Evolutionary conservation across 2,113 vertebrate genomes (phyloP).

Genomic region (Paedocypris sp.): DNA sequence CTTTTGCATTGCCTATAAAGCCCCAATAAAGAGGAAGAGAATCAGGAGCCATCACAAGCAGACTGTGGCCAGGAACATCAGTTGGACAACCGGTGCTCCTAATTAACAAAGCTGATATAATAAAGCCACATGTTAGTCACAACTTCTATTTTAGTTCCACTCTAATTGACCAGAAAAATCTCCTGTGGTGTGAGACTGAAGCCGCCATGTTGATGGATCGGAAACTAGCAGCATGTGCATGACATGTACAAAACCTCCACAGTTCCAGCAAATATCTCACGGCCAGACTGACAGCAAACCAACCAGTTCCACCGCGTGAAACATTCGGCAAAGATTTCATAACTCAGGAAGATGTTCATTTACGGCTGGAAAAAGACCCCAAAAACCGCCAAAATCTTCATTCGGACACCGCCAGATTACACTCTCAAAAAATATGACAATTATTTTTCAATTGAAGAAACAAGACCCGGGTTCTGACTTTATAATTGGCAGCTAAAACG

Average conservation of each 20-base stretch:
- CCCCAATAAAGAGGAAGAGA: too few relatives aligned
- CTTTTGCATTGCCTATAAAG: too few relatives aligned
- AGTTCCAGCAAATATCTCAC: background rate
- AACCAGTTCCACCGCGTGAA: too few relatives aligned
- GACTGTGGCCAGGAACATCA: too few relatives aligned
- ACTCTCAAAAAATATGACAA: background rate
- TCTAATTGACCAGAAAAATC: too few relatives aligned
- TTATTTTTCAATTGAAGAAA: background rate
- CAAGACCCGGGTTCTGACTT: background rate
- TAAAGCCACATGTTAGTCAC: too few relatives aligned
- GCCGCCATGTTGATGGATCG: background rate
- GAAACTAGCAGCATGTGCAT: background rate
- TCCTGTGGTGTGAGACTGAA: background rate
- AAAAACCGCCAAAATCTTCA: background rate
- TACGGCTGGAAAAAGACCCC: background rate
- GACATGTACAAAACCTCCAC: background rate
- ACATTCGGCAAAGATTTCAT: slow-evolving; percentile 1
- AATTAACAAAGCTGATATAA: too few relatives aligned
- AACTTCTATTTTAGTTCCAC: too few relatives aligned
- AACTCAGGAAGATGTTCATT: background rate
- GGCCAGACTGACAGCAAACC: slow-evolving; percentile 5
- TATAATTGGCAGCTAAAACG: background rate
- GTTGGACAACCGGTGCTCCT: too few relatives aligned
- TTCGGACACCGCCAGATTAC: background rate
- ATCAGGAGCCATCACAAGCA: too few relatives aligned